Base-by-base conservation (phyloP, 37 sponge, comb jelly and placozoan genomes). In the Beroe forskalii region DNA sequence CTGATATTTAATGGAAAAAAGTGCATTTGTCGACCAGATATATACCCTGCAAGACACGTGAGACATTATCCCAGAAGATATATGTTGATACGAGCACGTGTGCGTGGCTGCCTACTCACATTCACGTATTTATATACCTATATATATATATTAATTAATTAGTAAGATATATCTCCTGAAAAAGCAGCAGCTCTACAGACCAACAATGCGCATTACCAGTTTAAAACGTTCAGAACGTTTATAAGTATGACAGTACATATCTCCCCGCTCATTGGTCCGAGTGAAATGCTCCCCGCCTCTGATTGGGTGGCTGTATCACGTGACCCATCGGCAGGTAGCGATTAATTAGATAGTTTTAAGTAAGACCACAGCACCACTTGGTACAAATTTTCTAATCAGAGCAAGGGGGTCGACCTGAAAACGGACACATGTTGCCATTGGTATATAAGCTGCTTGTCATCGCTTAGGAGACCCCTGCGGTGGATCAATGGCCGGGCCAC, bases 361-460 rank as follows among this genome's bases (percentile, higher is more conserved):
- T 32, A 14, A 35, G 72, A 69, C 72, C 72, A 69, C 28, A 32
- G 32, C 27, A 69, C 33, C 32, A 32, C 72, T 32, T 32, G 72
- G 72, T 69, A 69, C 72, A 69, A 69, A 69, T 69, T 69, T 69
- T 69, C 72, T 69, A 69, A 69, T 69, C 72, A 35, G 38, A 33
- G 72, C 32, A 36, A 69, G 72, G 72, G 72, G 72, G 72, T 69
- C 72, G n/a, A n/a, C 32, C 32, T 69, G 28, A 69, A 69, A 14
- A 33, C 32, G 72, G 55, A 48, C 72, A 69, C 72, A 69, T 69
- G 72, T 69, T 69, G 72, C 72, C 12, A n/a, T n/a, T n/a, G n/a
- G n/a, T n/a, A n/a, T n/a, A n/a, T n/a, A n/a, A 69, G 20, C 39
- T 69, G 72, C 72, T 69, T 69, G 72, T 69, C 72, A 69, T 28